A percentile compares a stretch with the other conserved stretches of the same genome.
Evolutionary conservation across 2,888 invertebrate genomes (phyloP).

Genomic region (Drosophila kanekoi): DNA sequence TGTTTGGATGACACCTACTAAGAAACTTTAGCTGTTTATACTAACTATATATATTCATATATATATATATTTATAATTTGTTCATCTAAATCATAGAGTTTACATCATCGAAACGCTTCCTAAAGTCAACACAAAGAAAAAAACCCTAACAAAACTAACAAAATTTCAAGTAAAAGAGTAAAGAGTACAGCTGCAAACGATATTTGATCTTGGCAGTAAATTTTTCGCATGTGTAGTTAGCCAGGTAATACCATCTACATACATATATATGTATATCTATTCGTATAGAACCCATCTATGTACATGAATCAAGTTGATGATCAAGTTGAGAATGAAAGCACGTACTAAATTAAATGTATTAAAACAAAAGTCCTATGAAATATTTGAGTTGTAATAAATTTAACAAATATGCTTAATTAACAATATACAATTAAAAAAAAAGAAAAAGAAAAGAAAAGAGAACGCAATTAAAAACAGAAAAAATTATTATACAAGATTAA

Average conservation of each 20-base stretch:
- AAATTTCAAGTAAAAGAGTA: not conserved
- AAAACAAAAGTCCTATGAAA: slow-evolving; percentile 63
- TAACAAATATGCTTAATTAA: slow-evolving; percentile 54
- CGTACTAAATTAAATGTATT: slow-evolving; percentile 45
- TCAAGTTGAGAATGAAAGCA: slow-evolving; percentile 10
- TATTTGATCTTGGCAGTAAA: slow-evolving; percentile 18
- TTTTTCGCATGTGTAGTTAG: slow-evolving; percentile 52
- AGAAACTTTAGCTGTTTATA: slow-evolving; percentile 29
- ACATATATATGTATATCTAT: no score
- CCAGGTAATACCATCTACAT: slow-evolving; percentile 45
- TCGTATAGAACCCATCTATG: slow-evolving; percentile 43
- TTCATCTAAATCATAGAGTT: slow-evolving; percentile 17
- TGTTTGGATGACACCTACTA: slow-evolving; percentile 15
- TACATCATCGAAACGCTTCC: slow-evolving; percentile 30
- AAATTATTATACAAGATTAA: slow-evolving; percentile 34
- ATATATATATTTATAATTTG: slow-evolving; percentile 13
- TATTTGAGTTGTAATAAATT: slow-evolving; percentile 67
- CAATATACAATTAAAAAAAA: slow-evolving; percentile 30
- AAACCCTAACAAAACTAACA: slow-evolving; percentile 8
- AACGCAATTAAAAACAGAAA: slow-evolving; percentile 38
- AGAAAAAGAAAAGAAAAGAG: slow-evolving; percentile 15
- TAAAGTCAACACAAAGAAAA: slow-evolving; percentile 5
- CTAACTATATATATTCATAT: slow-evolving; percentile 3
- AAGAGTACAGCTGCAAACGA: slow-evolving; percentile 8
- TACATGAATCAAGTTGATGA: slow-evolving; percentile 47